These are phyloP conservation scores for Ganaspis sp. DNA, from an alignment of 1,140 invertebrate genomes.

Conservation along the genomic window DNA sequence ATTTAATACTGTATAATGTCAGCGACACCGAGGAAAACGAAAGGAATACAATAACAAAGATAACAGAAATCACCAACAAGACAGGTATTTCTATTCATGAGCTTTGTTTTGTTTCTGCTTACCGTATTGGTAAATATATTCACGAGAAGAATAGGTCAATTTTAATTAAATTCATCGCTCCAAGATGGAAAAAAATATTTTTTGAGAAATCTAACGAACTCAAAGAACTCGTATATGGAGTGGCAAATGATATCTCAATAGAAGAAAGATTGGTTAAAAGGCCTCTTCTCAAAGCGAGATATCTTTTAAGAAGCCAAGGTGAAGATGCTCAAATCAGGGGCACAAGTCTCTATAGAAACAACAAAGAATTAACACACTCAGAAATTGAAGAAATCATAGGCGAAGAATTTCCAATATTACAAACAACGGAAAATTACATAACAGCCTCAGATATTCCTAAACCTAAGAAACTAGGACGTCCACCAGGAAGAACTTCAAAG, in stretches of 20 bases:
- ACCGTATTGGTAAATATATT: background rate
- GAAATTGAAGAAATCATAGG: background rate
- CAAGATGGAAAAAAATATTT: conserved; percentile 15
- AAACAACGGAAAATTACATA: background rate
- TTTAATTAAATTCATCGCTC: conserved; percentile 28
- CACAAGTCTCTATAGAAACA: background rate
- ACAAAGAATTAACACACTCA: background rate
- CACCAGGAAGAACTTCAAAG: background rate
- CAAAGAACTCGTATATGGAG: background rate
- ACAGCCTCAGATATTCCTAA: background rate
- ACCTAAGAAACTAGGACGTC: background rate
- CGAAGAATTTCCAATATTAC: background rate
- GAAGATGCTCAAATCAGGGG: background rate
- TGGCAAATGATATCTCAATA: background rate
- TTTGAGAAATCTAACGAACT: background rate
- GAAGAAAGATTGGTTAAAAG: background rate
- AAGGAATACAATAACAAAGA: no score
- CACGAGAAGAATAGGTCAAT: conserved; percentile 7
- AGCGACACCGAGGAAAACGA: no score
- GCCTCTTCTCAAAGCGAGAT: conserved; percentile 12
- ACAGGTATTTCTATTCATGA: background rate
- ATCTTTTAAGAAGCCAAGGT: background rate
- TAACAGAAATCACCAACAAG: no score
- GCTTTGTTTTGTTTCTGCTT: background rate
- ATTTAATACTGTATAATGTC: no score